Base-by-base conservation (phyloP, 1,140 invertebrate genomes). In the Trissolcus basalis region DNA sequence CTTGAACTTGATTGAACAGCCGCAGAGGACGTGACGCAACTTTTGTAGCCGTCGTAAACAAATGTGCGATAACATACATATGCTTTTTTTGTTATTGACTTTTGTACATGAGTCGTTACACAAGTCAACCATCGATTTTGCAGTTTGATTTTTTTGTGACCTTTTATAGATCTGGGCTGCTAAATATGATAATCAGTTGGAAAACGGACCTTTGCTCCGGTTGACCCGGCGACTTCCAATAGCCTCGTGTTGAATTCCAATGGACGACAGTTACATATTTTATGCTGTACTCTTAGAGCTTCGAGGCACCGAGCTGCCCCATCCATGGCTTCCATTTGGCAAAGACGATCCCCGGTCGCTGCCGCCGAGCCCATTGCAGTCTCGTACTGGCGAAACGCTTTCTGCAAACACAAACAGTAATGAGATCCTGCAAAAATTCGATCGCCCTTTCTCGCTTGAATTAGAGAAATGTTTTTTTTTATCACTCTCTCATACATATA, bases 261-360 rank as follows among this genome's bases (percentile, higher is more conserved):
- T 5, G 94, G 94, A 35, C 94, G 90, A 83, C 94, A 95, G 85
- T 95, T 94, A 85, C 94, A 95, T 74, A 95, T 95, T 82, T 94
- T 93, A 80, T 93, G 93, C 77, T 95, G 94, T 9, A 93, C 83
- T 64, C 94, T 89, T 5, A 95, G 84, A 2, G 92, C 92, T 82
- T 95, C 94, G 33, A 95, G 85, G 78, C 94, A 95, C 32, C 93
- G 87, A 0, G 94, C 94, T 0, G 93, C 94, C 0, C 94, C 94
- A 79, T 95, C 94, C 94, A 95, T 95, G 0, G 94, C 94, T 82
- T 95, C 94, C 93, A 95, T 95, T 83, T 95, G 94, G 43, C 94
- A 93, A 54, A 95, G 89, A 0, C 94, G 90, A 86, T 95, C 94
- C 2, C 93, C 94, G 75, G 94, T 91, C 0, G 92, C 90, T 27